Conservation (phyloP, 2,797 vertebrate genomes). For the Cossypha niveicapilla region DNA sequence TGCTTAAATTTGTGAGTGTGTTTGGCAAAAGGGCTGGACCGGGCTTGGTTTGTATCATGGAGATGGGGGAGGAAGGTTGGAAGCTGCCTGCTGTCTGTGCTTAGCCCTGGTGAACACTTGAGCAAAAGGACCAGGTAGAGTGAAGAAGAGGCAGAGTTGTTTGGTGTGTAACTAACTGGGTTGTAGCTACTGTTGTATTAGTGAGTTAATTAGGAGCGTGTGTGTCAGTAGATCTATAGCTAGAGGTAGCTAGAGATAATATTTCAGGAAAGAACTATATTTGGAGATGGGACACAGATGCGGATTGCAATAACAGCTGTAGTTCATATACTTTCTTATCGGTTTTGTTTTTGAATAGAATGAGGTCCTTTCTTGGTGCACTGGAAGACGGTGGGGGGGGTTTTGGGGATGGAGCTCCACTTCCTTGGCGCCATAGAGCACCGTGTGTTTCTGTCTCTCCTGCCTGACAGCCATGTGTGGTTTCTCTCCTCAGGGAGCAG, state of each 20-base stretch:
- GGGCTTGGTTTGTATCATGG: not conserved
- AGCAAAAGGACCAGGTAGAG: not conserved
- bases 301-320: not conserved
- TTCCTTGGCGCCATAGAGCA: not conserved
- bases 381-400: not conserved
- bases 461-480: fast-evolving
- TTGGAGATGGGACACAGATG: not conserved
- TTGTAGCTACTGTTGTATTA: not conserved
- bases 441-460: not conserved
- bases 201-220: not conserved
- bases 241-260: not conserved
- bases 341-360: not conserved
- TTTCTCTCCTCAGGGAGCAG: slow-evolving; percentile 82
- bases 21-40: not conserved
- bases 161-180: not conserved
- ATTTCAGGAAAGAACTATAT: not conserved
- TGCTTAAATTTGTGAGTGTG: slow-evolving; percentile 94
- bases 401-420: not conserved
- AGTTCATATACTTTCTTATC: not conserved
- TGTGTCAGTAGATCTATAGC: not conserved
- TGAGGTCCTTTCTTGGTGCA: not conserved
- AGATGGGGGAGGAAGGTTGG: not conserved
- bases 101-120: not conserved
- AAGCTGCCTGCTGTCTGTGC: not conserved
- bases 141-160: not conserved